Percentiles rank a stretch among this genome's conserved stretches.
These are phyloP conservation scores for Archocentrus centrarchus DNA, from an alignment of 2,113 vertebrate species.

Conservation along the genomic window DNA sequence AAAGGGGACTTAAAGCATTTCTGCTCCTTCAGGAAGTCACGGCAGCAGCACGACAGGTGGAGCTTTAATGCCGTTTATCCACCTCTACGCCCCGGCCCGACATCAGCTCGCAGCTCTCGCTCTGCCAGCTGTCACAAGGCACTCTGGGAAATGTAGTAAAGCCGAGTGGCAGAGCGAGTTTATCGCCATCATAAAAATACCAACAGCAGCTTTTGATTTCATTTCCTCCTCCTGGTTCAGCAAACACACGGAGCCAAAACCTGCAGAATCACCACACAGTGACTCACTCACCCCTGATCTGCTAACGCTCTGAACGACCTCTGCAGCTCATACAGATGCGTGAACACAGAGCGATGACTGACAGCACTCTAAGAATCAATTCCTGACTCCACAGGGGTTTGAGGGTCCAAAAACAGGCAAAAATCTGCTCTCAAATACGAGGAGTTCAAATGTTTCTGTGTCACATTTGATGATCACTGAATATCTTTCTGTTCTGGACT, in stretches of 20 bases:
- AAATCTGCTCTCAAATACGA: background rate
- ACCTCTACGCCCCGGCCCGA: background rate
- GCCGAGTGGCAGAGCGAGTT: background rate
- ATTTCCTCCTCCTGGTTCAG: background rate
- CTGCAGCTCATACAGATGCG: too few relatives aligned
- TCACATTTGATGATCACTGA: background rate
- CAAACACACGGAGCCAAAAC: background rate
- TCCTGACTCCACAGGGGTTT: background rate
- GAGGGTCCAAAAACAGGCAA: background rate
- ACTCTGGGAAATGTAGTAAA: slow-evolving; percentile 19
- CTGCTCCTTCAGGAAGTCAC: background rate
- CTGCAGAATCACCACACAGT: background rate
- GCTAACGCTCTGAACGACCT: too few relatives aligned
- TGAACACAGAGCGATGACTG: too few relatives aligned
- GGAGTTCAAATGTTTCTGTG: background rate
- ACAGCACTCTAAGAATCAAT: background rate
- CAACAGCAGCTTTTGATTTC: slow-evolving; percentile 9
- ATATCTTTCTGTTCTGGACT: background rate
- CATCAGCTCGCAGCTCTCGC: background rate
- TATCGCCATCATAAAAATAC: background rate
- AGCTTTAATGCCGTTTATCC: background rate
- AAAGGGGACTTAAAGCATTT: background rate
- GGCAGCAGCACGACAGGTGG: background rate
- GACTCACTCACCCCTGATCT: too few relatives aligned
- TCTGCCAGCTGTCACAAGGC: background rate